These are phyloP conservation scores for Bolborhynchus lineola DNA, from an alignment of 2,113 vertebrate species.

Conservation along the genomic window DNA sequence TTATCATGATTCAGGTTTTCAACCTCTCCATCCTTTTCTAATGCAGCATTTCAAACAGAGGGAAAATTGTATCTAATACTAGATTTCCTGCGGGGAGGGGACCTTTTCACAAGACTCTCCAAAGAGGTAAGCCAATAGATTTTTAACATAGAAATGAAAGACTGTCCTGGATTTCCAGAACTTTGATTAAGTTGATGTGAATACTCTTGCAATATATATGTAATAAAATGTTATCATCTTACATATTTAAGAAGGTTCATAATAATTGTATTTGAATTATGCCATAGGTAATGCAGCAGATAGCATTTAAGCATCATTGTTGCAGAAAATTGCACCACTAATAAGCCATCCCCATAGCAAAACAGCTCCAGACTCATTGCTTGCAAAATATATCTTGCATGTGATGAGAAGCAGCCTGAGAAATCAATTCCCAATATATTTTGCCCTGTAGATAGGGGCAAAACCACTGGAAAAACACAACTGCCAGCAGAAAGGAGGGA, in stretches of 20 bases:
- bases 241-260: not conserved
- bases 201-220: not conserved
- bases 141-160: not conserved
- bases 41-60: constrained; percentile 94
- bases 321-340: not conserved
- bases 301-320: not conserved
- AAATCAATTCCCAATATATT: not conserved
- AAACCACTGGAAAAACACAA: not conserved
- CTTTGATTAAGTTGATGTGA: not conserved
- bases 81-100: constrained; percentile 94
- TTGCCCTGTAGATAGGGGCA: not conserved
- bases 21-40: constrained; percentile 28
- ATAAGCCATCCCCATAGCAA: not conserved
- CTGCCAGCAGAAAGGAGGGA: not conserved
- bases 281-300: not conserved
- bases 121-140: constrained; percentile 83
- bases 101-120: constrained; percentile 95
- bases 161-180: not conserved
- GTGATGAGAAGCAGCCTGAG: not conserved
- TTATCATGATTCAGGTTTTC: not conserved
- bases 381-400: not conserved
- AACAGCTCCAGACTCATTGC: not conserved
- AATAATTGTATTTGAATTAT: not conserved
- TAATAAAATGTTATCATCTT: not conserved
- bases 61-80: constrained; percentile 96